A percentile compares a stretch with the other conserved stretches of the same genome.
These are phyloP conservation scores for Scaptomyza caliginosa DNA, from an alignment of 2,888 invertebrate genomes.

Conservation along the genomic window DNA sequence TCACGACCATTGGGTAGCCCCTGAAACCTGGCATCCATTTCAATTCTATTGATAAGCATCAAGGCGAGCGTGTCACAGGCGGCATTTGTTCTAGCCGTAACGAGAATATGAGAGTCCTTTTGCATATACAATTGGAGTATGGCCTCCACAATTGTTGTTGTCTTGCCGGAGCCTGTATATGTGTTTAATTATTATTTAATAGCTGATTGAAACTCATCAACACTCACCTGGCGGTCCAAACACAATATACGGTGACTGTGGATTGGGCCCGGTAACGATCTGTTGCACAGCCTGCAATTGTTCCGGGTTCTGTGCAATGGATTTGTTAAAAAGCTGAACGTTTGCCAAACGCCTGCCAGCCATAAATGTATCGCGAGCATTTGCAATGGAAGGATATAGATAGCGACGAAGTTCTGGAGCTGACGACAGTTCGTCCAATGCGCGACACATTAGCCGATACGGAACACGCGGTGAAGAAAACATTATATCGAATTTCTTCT, in stretches of 20 bases:
- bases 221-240: constrained; percentile 94
- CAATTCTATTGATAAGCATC: constrained; percentile 81
- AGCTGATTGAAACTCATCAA: neutral
- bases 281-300: constrained; percentile 88
- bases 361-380: neutral
- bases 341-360: neutral
- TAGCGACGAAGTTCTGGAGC: constrained; percentile 44
- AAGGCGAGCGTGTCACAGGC: constrained; percentile 88
- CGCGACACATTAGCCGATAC: constrained; percentile 63
- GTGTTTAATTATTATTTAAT: neutral
- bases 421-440: constrained; percentile 55
- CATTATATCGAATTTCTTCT: constrained; percentile 29
- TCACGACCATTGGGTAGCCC: too few relatives aligned
- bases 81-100: constrained; percentile 89
- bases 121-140: constrained; percentile 86
- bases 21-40: constrained; percentile 18
- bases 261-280: constrained; percentile 87
- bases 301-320: constrained; percentile 85
- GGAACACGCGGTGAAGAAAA: constrained; percentile 61
- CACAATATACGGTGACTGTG: constrained; percentile 90
- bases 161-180: constrained; percentile 88
- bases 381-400: constrained; percentile 48
- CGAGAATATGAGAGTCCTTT: constrained; percentile 84
- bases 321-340: constrained; percentile 57
- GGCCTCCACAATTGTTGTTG: constrained; percentile 89